phyloP scores from a whole-genome alignment of 2,113 vertebrate genomes.

The Brachypteracias leptosomus region DNA sequence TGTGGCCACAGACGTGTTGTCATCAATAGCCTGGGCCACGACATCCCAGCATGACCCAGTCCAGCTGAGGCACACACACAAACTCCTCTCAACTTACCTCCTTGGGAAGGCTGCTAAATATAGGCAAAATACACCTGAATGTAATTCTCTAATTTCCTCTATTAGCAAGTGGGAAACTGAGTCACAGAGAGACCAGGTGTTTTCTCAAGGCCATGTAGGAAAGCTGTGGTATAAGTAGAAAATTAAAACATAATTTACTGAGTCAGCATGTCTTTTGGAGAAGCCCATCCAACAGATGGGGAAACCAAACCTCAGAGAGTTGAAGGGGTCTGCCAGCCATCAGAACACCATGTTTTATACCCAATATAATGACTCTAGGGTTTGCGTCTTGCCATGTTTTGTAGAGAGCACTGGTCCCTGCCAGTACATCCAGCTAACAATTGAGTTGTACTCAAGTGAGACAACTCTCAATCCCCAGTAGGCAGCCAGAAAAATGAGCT shows the following conservation, averaged over 20 bases:
- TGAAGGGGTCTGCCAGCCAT: background rate
- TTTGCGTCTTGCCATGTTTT: background rate
- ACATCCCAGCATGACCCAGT: accelerated
- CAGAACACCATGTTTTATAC: background rate
- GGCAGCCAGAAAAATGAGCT: constrained; percentile 1
- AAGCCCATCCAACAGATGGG: background rate
- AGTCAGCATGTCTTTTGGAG: background rate
- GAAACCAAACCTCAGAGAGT: background rate
- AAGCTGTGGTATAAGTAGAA: background rate
- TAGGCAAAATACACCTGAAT: background rate
- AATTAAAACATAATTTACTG: accelerated
- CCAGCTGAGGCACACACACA: background rate
- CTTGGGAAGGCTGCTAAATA: background rate
- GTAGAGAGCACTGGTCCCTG: background rate
- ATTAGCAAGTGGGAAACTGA: background rate
- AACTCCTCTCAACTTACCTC: accelerated
- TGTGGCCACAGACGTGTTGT: background rate
- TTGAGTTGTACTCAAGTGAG: background rate
- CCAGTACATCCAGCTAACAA: background rate
- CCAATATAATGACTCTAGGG: background rate
- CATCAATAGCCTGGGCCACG: background rate
- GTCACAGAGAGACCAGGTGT: background rate
- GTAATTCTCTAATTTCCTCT: background rate
- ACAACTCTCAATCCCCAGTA: background rate
- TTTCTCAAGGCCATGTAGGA: background rate